Conservation (phyloP, 2,888 invertebrate species). For the Meta bourneti region DNA sequence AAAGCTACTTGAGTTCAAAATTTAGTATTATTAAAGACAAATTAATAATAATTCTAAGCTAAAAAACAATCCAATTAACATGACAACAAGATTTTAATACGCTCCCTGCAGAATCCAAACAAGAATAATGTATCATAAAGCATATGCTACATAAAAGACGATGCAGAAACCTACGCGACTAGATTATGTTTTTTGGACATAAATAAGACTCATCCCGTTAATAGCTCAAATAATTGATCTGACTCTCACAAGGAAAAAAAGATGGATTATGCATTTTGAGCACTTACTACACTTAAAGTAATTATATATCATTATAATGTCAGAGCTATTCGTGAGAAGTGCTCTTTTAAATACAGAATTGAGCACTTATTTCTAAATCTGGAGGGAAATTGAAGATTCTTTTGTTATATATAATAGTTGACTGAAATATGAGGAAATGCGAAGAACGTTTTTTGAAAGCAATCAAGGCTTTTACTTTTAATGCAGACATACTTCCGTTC, state of each 20-base stretch:
- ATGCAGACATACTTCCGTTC: too few relatives aligned
- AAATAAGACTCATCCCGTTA: background rate
- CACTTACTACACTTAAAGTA: background rate
- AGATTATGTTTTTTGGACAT: background rate
- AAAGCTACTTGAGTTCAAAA: too few relatives aligned
- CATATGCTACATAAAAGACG: background rate
- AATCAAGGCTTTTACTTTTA: too few relatives aligned
- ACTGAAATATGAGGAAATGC: too few relatives aligned
- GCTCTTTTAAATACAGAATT: background rate
- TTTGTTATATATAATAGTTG: too few relatives aligned
- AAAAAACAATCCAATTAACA: too few relatives aligned
- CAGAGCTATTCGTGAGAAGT: background rate
- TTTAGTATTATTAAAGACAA: too few relatives aligned
- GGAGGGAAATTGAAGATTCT: too few relatives aligned
- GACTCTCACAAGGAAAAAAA: background rate
- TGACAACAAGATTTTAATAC: too few relatives aligned
- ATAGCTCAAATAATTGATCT: conserved; percentile 1
- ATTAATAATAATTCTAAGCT: too few relatives aligned
- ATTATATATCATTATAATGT: conserved; percentile 4
- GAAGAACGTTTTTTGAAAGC: too few relatives aligned
- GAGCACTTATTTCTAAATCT: background rate
- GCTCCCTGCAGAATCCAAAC: too few relatives aligned
- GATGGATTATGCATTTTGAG: background rate
- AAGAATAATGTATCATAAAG: background rate
- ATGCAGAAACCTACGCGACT: background rate